phyloP scores from a whole-genome alignment of 2,797 vertebrate genomes.

The Cossypha dichroa region DNA sequence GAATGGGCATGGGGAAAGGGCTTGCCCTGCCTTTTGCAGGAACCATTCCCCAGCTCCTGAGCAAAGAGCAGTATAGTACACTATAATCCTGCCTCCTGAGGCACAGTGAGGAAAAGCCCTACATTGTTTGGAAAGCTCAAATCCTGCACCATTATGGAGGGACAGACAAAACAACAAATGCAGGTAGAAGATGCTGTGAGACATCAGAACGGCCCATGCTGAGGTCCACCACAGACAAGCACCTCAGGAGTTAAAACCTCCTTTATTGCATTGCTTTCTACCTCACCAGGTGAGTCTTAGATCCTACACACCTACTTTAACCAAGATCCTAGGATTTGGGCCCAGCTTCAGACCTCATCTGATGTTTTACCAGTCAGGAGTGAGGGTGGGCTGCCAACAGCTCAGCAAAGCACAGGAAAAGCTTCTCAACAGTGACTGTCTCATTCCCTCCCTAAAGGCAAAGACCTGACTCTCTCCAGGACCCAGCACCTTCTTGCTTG shows the following conservation, averaged over 20 bases:
- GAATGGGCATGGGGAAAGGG: background rate
- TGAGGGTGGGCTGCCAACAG: background rate
- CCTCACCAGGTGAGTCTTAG: background rate
- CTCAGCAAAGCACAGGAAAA: background rate
- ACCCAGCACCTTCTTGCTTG: background rate
- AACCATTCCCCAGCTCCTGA: background rate
- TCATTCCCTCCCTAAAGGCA: background rate
- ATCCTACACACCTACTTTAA: background rate
- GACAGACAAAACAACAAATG: rapidly evolving
- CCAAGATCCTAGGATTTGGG: background rate
- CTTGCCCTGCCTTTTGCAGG: background rate
- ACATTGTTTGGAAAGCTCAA: background rate
- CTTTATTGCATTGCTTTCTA: background rate
- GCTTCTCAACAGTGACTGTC: background rate
- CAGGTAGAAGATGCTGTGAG: background rate
- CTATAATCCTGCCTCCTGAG: background rate
- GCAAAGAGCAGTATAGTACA: background rate
- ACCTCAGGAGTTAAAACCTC: background rate
- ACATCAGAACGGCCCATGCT: background rate
- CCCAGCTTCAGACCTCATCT: background rate
- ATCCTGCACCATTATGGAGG: background rate
- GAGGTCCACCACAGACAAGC: background rate
- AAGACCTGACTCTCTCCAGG: background rate
- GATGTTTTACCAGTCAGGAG: background rate
- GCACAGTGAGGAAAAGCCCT: background rate